phyloP scores from a whole-genome alignment of 1,140 invertebrate genomes.

The Microvelia longipes region DNA sequence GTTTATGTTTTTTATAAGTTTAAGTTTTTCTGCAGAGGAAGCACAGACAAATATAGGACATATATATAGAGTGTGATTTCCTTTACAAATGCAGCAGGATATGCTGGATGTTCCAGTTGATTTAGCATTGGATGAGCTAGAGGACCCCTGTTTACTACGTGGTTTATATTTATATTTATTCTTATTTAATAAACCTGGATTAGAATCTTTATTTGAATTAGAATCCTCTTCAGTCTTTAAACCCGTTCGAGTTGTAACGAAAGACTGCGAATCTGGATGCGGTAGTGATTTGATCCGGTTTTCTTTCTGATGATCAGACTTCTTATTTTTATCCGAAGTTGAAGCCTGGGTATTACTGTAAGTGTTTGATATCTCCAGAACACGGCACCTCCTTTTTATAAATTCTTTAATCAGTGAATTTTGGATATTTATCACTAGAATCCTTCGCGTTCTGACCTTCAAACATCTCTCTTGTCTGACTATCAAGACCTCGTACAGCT shows the following conservation, averaged over 20 bases:
- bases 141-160: background rate
- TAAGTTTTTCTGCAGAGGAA: background rate
- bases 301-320: background rate
- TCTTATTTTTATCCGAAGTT: background rate
- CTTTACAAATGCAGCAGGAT: background rate
- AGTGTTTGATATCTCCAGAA: background rate
- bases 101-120: background rate
- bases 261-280: background rate
- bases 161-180: background rate
- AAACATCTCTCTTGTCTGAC: background rate
- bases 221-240: background rate
- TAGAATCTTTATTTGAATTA: background rate
- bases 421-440: background rate
- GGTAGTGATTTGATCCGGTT: background rate
- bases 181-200: background rate
- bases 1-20: background rate
- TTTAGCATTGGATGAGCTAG: background rate
- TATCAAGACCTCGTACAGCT: background rate
- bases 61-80: background rate
- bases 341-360: background rate
- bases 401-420: background rate
- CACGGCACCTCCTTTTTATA: background rate
- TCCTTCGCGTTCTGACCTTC: background rate
- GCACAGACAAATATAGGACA: background rate
- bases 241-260: background rate